phyloP scores from a whole-genome alignment of 2,797 vertebrate species.

The Eospalax fontanierii region DNA sequence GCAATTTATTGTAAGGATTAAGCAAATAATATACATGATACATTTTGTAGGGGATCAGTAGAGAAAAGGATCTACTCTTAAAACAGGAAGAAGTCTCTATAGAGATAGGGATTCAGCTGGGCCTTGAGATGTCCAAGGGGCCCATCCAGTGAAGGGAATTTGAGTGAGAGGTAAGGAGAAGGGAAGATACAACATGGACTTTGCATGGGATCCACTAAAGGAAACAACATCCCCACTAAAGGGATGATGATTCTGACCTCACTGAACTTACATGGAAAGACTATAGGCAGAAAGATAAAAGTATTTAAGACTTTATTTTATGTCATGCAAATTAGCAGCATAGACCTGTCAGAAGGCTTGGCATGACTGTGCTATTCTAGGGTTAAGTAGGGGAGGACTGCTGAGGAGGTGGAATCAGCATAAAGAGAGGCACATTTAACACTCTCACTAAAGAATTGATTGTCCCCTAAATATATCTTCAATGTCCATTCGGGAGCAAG shows the following conservation, averaged over 20 bases:
- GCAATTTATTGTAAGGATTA: background rate
- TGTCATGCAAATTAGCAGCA: background rate
- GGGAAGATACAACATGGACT: background rate
- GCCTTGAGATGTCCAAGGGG: background rate
- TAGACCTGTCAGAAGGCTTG: background rate
- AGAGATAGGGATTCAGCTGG: background rate
- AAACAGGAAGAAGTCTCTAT: background rate
- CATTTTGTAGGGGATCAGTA: background rate
- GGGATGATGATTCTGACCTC: background rate
- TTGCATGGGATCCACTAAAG: background rate
- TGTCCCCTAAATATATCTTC: conserved; percentile 61
- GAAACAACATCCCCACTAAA: background rate
- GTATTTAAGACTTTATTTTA: conserved; percentile 35
- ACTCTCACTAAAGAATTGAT: conserved; percentile 62
- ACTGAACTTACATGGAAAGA: background rate
- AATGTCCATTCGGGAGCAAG: conserved; percentile 25
- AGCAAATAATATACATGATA: background rate
- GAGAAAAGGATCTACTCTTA: background rate
- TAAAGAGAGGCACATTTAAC: conserved; percentile 11
- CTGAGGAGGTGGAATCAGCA: conserved; percentile 19
- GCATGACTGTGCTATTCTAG: background rate
- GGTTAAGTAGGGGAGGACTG: background rate
- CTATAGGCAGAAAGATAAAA: background rate
- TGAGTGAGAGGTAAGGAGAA: background rate
- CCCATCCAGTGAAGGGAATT: background rate